Conservation (phyloP, 2,113 vertebrate species). For the Hucho hucho region DNA sequence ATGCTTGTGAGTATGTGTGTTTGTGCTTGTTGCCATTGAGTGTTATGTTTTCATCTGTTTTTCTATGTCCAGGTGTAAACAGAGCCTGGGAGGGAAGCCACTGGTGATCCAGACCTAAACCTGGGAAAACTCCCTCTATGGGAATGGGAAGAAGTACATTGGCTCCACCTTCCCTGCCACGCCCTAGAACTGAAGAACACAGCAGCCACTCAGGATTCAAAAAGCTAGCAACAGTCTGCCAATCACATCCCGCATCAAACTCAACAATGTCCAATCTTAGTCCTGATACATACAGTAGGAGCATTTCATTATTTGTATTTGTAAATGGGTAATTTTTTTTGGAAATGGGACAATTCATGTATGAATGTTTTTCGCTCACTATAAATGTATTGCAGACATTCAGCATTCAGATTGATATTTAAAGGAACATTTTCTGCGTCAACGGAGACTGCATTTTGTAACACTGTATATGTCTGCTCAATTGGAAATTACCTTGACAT, state of each 20-base stretch:
- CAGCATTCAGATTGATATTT: no score
- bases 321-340: background rate
- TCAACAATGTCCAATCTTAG: background rate
- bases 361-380: background rate
- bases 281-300: no score
- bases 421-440: no score
- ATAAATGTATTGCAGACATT: background rate
- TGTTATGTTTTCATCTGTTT: background rate
- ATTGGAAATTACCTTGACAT: no score
- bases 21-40: no score
- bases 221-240: background rate
- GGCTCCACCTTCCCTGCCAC: constrained; percentile 82
- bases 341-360: background rate
- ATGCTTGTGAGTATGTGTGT: no score
- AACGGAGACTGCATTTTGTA: no score
- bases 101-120: constrained; percentile 85
- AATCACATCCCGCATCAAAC: background rate
- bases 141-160: constrained; percentile 82
- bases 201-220: background rate
- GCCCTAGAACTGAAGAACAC: constrained; percentile 38
- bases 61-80: constrained; percentile 74
- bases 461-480: no score
- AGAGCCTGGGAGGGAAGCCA: constrained; percentile 82
- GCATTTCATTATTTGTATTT: background rate
- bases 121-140: constrained; percentile 85